Evolutionary conservation across 92 coral and sea anemone genomes (phyloP), one percentile per base, ranked within the genome.

Genomic region (Porites divaricata): DNA sequence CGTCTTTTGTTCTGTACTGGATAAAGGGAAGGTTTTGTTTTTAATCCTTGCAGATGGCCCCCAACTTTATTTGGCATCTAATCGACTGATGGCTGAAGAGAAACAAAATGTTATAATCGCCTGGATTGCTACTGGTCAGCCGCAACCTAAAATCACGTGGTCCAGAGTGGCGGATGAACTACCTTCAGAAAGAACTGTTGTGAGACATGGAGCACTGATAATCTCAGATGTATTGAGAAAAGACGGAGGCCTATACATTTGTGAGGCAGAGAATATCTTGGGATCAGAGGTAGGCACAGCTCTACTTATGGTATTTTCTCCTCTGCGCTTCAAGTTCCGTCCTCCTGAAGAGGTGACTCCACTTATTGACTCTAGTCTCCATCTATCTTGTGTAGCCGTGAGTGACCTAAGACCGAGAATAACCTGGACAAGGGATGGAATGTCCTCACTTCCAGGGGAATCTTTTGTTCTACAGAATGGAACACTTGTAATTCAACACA

Each of bases 41-140:
- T 8, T 8, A 19, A 20, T 20, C 22, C 35, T 64, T 26, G 1
- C 68, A 64, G 68, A 20, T 20, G 68, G 68, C 1, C 68, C 68
- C 1, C 68, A 64, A 64, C 8, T 64, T 22, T 22, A 7, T 20
- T 20, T 64, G 68, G 0, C 68, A 64, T 64, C 68, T 15, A 20
- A 21, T 64, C 68, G 68, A 22, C 12, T 64, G 68, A 64, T 64
- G 26, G 68, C 68, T 5, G 68, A 64, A 20, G 68, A 64, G 68
- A 64, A 64, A 64, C 68, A 64, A 49, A 77, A 77, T 52, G 83
- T 77, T 4, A 77, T 72, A 35, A 49, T 76, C 13, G 59, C 72
- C 76, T 87, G 90, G 35, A 51, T 61, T 86, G 76, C 90, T 19
- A 78, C 80, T 51, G 90, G 90, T 15, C 62, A 23, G 62, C 88